These are phyloP conservation scores for Tortrix viridana DNA, from an alignment of 2,888 invertebrate genomes.

Conservation along the genomic window DNA sequence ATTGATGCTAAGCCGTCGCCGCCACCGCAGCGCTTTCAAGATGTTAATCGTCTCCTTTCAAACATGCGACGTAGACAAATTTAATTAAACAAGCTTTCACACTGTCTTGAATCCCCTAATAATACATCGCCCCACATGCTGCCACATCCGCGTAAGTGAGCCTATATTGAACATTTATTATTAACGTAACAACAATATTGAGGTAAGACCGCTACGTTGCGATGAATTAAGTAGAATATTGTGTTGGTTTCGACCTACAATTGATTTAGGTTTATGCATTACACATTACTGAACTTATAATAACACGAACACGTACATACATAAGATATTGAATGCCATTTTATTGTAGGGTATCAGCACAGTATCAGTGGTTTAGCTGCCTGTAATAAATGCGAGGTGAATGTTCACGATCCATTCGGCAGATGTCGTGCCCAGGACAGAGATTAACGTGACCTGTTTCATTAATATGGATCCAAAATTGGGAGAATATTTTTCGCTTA, in stretches of 20 bases:
- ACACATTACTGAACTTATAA: no score
- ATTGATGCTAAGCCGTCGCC: slow-evolving; percentile 44
- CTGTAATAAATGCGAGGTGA: slow-evolving; percentile 52
- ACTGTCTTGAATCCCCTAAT: slow-evolving; percentile 59
- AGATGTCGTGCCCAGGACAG: slow-evolving; percentile 63
- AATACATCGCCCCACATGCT: slow-evolving; percentile 59
- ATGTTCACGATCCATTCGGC: slow-evolving; percentile 68
- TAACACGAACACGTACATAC: neutral
- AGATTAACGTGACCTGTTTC: slow-evolving; percentile 64
- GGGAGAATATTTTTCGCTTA: no score
- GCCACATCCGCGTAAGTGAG: slow-evolving; percentile 44
- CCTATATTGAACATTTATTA: slow-evolving; percentile 19
- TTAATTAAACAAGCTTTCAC: slow-evolving; percentile 75
- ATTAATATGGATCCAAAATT: no score
- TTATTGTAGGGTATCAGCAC: neutral
- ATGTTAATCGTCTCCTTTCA: slow-evolving; percentile 72
- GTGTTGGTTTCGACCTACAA: no score
- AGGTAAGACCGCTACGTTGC: neutral
- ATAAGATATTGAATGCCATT: neutral
- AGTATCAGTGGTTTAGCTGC: slow-evolving; percentile 37
- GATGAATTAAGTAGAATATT: no score
- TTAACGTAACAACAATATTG: slow-evolving; percentile 18
- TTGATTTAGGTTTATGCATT: no score
- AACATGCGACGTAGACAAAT: slow-evolving; percentile 69
- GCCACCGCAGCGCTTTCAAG: slow-evolving; percentile 59